These are phyloP conservation scores for Rutpela maculata DNA, from an alignment of 2,888 invertebrate genomes.

Conservation along the genomic window DNA sequence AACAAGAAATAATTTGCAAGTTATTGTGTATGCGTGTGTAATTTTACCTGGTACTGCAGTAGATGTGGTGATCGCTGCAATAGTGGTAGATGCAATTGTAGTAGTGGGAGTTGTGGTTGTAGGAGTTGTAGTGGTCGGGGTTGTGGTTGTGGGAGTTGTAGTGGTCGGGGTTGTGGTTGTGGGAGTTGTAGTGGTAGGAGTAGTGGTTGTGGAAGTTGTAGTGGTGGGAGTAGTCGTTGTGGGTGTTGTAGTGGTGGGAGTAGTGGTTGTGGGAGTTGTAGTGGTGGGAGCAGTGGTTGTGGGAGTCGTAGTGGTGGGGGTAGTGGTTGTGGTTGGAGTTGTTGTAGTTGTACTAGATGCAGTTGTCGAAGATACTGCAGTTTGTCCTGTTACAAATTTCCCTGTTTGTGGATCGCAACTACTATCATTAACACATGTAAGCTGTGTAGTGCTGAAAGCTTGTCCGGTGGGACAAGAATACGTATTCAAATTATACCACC, in stretches of 20 bases:
- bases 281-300: background rate
- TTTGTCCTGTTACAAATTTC: no score
- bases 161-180: no score
- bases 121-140: no score
- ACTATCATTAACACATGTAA: no score
- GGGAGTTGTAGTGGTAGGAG: no score
- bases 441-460: conserved; percentile 21
- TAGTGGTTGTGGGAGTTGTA: background rate
- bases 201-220: no score
- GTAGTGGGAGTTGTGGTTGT: background rate
- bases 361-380: background rate
- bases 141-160: no score
- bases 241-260: background rate
- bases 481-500: conserved; percentile 1
- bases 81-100: background rate
- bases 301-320: background rate
- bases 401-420: no score
- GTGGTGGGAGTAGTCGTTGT: background rate
- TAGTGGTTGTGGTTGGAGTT: background rate
- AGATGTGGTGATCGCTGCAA: background rate
- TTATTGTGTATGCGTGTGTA: no score
- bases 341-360: background rate
- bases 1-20: no score
- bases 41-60: no score
- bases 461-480: conserved; percentile 43